These are phyloP conservation scores for Synanthedon formicaeformis DNA, from an alignment of 2,888 invertebrate species.

Conservation along the genomic window DNA sequence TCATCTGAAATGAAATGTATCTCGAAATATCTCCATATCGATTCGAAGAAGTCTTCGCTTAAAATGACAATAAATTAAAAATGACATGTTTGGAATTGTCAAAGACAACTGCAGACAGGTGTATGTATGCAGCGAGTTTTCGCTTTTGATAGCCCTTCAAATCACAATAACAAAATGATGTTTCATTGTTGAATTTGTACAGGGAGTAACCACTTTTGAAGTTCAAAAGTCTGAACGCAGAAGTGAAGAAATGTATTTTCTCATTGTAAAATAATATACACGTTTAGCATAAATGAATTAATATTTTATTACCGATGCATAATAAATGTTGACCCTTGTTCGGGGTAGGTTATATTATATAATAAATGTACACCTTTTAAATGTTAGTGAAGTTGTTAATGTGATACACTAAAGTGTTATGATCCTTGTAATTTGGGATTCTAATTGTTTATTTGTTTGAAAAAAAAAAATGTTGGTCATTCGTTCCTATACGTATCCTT, in stretches of 20 bases:
- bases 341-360: conserved; percentile 34
- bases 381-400: conserved; percentile 57
- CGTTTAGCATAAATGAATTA: conserved; percentile 58
- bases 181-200: conserved; percentile 65
- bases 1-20: too few relatives aligned
- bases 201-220: conserved; percentile 60
- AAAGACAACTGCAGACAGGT: too few relatives aligned
- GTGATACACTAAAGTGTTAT: conserved; percentile 57
- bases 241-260: conserved; percentile 57
- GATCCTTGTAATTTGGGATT: conserved; percentile 40
- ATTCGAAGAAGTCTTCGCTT: too few relatives aligned
- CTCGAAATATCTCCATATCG: too few relatives aligned
- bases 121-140: too few relatives aligned
- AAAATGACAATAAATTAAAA: too few relatives aligned
- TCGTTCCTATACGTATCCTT: conserved; percentile 60
- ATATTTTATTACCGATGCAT: conserved; percentile 64
- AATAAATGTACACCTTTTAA: conserved; percentile 38
- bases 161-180: conserved; percentile 67
- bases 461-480: conserved; percentile 31
- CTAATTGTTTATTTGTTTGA: conserved; percentile 41
- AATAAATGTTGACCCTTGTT: conserved; percentile 54
- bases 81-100: too few relatives aligned
- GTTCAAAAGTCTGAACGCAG: conserved; percentile 68
- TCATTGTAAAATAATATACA: conserved; percentile 66
- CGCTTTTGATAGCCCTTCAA: conserved; percentile 35